Base-by-base conservation (phyloP, 2,888 invertebrate genomes). In the Myopa tessellatipennis region DNA sequence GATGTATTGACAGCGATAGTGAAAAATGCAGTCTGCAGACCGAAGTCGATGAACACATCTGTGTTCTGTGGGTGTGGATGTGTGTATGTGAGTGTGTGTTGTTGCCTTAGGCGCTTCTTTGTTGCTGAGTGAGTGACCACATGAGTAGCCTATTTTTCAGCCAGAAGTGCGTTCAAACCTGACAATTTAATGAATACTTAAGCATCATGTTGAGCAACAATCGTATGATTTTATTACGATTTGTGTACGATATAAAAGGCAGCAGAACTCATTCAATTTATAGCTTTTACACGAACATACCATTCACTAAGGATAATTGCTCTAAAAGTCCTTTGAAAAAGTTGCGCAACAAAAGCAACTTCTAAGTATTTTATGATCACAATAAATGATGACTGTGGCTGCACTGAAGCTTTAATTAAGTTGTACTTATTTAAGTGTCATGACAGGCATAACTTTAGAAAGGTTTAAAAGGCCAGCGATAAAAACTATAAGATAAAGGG, bases 1-100 rank as follows among this genome's bases (percentile, higher is more conserved):
- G 70, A 70, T 70, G 70, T 70, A 70, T 70, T 70, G 70, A 36
- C 55, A 70, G 70, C 70, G 55, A 70, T 8, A 65, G 55, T 5
- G 10, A 6, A 45, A 26, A 26, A 34, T 63, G 38, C 65, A 65
- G 50, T 14, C 55, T 16, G 55, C 55, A 55, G 14, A n/a, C 4
- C 10, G 16, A 55, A 55, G 45, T 45, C 45, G 10, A 10, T 45
- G 45, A 45, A 45, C 10, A 45, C 45, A 45, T 45, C 45, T 45
- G 45, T 45, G 10, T 45, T 45, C 10, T 45, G 70, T 71, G 18
- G 4, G 36, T 60, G 71, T 71, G 18, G 4, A n/a, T 60, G 71
- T 40, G 71, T 71, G 34, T 12, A 18, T 55, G n/a, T 69, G 26
- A 18, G 69, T 50, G 70, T 71, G n/a, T 4, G 36, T 60, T 58